phyloP scores from a whole-genome alignment of 2,888 invertebrate species.

The Drosophila mettleri region DNA sequence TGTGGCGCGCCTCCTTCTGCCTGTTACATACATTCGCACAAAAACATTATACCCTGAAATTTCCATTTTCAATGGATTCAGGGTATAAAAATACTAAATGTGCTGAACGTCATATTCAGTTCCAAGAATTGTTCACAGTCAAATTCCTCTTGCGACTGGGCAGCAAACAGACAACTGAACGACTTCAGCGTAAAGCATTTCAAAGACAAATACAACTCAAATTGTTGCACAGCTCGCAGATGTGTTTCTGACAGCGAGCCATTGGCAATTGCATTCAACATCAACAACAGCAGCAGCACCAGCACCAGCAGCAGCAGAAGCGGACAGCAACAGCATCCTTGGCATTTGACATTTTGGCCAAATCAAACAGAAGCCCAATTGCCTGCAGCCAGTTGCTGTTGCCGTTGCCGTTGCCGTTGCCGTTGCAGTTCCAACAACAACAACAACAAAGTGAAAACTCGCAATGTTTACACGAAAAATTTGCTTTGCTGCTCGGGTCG shows the following conservation, averaged over 20 bases:
- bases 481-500: conserved; percentile 11
- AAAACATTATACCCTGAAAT: too few relatives aligned
- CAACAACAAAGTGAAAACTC: conserved; percentile 15
- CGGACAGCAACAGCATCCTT: conserved; percentile 49
- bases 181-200: background rate
- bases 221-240: conserved; percentile 1
- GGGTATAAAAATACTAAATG: background rate
- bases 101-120: too few relatives aligned
- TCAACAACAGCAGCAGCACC: conserved; percentile 4
- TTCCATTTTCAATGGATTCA: too few relatives aligned
- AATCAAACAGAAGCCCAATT: conserved; percentile 29
- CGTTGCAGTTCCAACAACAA: conserved; percentile 29
- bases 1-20: too few relatives aligned
- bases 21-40: too few relatives aligned
- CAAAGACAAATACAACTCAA: background rate
- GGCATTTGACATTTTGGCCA: conserved; percentile 74
- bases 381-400: conserved; percentile 28
- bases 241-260: conserved; percentile 3
- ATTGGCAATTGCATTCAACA: conserved; percentile 7
- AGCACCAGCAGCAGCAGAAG: background rate
- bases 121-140: background rate
- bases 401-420: conserved; percentile 25
- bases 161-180: background rate
- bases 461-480: conserved; percentile 44
- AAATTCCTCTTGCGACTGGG: background rate